These are phyloP conservation scores for Betta splendens DNA, from an alignment of 2,797 vertebrate genomes.

Conservation along the genomic window DNA sequence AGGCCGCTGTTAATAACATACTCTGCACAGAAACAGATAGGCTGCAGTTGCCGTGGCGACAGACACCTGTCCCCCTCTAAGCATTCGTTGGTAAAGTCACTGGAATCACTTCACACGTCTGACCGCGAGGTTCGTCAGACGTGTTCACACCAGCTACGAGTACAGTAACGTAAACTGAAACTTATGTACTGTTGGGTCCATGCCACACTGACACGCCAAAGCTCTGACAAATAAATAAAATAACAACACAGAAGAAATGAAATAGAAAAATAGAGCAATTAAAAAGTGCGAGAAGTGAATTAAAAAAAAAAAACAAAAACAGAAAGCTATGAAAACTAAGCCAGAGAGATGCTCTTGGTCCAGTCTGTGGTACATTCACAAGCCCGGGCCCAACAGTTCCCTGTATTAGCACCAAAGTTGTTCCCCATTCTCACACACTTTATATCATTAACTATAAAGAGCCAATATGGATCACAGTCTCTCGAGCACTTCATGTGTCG, in stretches of 20 bases:
- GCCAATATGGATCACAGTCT: constrained; percentile 19
- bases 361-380: constrained; percentile 56
- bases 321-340: constrained; percentile 10
- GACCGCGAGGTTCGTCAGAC: constrained; percentile 26
- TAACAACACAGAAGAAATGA: constrained; percentile 11
- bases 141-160: constrained; percentile 12
- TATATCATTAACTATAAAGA: constrained; percentile 5
- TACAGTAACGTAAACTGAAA: constrained; percentile 63
- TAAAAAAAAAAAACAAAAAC: constrained; percentile 5
- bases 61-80: neutral
- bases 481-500: constrained; percentile 20
- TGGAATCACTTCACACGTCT: constrained; percentile 27
- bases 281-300: constrained; percentile 20
- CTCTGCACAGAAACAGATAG: constrained; percentile 29
- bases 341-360: constrained; percentile 62
- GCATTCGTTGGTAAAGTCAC: constrained; percentile 5
- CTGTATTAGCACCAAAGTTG: constrained; percentile 56
- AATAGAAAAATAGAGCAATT: constrained; percentile 35
- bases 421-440: constrained; percentile 32
- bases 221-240: constrained; percentile 21
- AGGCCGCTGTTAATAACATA: constrained; percentile 3
- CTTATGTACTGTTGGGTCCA: constrained; percentile 57
- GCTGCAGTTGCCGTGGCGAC: constrained; percentile 18
- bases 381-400: constrained; percentile 19
- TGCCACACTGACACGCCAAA: constrained; percentile 28